Evolutionary conservation across 2,888 invertebrate genomes (phyloP).

Genomic region (Hipparchia sbordonii): DNA sequence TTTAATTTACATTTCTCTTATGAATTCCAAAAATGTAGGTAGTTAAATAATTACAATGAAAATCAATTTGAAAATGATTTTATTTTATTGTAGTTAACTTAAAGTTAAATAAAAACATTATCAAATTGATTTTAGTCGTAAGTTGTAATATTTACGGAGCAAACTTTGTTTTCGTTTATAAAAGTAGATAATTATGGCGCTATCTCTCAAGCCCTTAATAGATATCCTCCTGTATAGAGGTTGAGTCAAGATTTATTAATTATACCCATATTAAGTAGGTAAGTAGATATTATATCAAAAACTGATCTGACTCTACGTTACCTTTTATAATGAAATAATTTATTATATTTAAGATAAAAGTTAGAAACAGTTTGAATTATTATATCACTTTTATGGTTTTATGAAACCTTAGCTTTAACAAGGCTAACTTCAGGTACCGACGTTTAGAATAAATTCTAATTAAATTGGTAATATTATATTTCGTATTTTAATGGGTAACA

Average conservation of each 20-base stretch:
- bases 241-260: too few species aligned
- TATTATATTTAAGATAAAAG: background rate
- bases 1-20: constrained; percentile 13
- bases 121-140: too few species aligned
- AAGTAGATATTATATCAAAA: background rate
- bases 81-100: too few species aligned
- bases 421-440: background rate
- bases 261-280: too few species aligned
- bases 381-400: constrained; percentile 14
- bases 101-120: too few species aligned
- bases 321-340: background rate
- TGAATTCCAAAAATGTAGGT: constrained; percentile 12
- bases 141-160: too few species aligned
- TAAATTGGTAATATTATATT: constrained; percentile 47
- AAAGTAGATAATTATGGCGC: too few species aligned
- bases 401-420: constrained; percentile 9
- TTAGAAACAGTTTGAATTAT: background rate
- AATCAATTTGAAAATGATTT: too few species aligned
- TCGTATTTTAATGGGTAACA: constrained; percentile 38
- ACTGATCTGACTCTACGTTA: background rate
- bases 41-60: background rate
- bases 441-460: background rate
- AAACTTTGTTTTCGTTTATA: too few species aligned
- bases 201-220: too few species aligned
- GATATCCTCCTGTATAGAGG: too few species aligned